phyloP scores from a whole-genome alignment of 2,113 vertebrate genomes.

The Chiloscyllium plagiosum region DNA sequence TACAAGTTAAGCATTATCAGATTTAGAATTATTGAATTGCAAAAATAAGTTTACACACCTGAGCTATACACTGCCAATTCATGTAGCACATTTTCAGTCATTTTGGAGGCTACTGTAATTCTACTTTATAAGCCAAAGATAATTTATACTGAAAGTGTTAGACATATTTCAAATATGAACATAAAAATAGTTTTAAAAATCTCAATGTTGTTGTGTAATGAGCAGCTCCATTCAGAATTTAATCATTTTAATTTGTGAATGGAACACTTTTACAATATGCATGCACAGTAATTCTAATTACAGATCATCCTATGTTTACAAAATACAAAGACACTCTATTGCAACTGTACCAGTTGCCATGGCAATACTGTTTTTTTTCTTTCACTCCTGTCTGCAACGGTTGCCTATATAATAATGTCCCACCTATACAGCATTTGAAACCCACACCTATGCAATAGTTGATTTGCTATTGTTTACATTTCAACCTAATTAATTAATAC shows the following conservation, averaged over 20 bases:
- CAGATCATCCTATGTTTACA: background rate
- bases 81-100: background rate
- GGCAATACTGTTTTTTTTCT: background rate
- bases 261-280: background rate
- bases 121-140: background rate
- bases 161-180: background rate
- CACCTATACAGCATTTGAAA: background rate
- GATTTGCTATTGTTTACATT: background rate
- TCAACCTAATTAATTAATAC: background rate
- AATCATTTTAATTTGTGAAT: background rate
- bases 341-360: background rate
- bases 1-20: background rate
- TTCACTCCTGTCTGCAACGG: too few relatives aligned
- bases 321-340: background rate
- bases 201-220: background rate
- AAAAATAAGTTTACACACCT: background rate
- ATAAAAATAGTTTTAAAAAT: background rate
- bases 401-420: too few relatives aligned
- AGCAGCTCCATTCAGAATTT: background rate
- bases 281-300: background rate
- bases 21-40: background rate
- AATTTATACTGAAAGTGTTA: background rate
- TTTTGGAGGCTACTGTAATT: background rate
- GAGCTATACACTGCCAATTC: background rate
- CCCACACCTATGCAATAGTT: background rate